Base-by-base conservation (phyloP, 2,888 invertebrate species). In the Eilema depressum region DNA sequence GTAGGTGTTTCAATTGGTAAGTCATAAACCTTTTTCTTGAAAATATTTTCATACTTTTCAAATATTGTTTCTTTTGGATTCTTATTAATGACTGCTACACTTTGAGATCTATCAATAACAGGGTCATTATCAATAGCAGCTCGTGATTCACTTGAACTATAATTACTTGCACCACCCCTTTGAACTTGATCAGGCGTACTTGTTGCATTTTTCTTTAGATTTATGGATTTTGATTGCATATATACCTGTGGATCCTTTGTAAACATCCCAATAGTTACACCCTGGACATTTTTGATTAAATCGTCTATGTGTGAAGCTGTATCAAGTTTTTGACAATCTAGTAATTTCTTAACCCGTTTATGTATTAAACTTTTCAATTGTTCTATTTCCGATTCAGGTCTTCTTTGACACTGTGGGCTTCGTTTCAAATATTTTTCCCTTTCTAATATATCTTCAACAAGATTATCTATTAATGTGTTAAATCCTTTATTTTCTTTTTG, bases 311-410 rank as follows among this genome's bases (percentile, higher is more conserved):
- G 20, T 28, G 23, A 56, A 23, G 33, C 10, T 10, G 10, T 56
- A 23, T 57, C 65, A 56, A 65, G 12, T 23, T 33, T 17, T 25
- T 53, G 33, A 17, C 1, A 25, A 23, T 86, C 86, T 0, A 84
- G 80, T 25, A 92, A 75, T 77, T 90, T 92, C 66, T 89, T 88
- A 5, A 91, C 84, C 89, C 89, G 92, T 83, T 92, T 93, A 68
- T 90, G 92, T 74, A 93, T 91, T 63, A 91, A 90, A 83, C 89
- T 92, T 71, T 89, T 92, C 12, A 93, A 83, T 80, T 90, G 81
- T 75, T 93, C 91, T 56, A 91, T 66, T 75, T 93, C 93, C 62
- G 87, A 85, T 74, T 81, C 78, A 3, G 85, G 79, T 12, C 84
- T 75, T 12, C 69, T 75, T 65, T 63, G 77, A 56, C 68, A 78